A percentile compares a stretch with the other conserved stretches of the same genome.
Evolutionary conservation across 1,140 invertebrate species (phyloP).

Genomic region (Penaeus chinensis): DNA sequence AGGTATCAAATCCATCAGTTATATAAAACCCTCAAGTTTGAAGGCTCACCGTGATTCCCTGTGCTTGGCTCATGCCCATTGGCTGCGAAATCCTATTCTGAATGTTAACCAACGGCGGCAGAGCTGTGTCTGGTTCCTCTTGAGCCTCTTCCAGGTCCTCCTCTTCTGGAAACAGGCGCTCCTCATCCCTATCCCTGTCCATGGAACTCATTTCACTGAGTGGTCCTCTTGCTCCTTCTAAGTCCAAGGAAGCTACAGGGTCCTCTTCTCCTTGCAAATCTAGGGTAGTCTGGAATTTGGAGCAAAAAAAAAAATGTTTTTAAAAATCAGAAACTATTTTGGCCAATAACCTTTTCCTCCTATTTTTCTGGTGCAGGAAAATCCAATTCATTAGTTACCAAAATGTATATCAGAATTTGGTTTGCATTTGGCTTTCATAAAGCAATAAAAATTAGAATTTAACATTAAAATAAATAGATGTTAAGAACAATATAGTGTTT

Average conservation of each 20-base stretch:
- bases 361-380: no score
- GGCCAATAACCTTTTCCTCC: no score
- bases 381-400: no score
- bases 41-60: conserved; percentile 41
- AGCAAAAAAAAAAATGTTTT: neutral
- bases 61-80: conserved; percentile 22
- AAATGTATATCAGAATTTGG: no score
- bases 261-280: conserved; percentile 44
- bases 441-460: no score
- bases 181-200: neutral
- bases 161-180: neutral
- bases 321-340: neutral
- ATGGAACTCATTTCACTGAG: conserved; percentile 2
- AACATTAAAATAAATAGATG: no score
- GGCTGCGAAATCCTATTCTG: conserved; percentile 38
- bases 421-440: no score
- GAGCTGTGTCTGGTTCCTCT: conserved; percentile 32
- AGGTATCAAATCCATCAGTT: no score
- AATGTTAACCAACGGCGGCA: conserved; percentile 29
- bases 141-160: neutral
- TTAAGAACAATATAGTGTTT: no score
- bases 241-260: conserved; percentile 31
- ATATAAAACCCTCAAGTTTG: neutral
- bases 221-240: conserved; percentile 38
- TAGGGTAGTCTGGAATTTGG: conserved; percentile 7